Evolutionary conservation across 1,140 invertebrate genomes (phyloP).

Genomic region (Pomacea maculata): DNA sequence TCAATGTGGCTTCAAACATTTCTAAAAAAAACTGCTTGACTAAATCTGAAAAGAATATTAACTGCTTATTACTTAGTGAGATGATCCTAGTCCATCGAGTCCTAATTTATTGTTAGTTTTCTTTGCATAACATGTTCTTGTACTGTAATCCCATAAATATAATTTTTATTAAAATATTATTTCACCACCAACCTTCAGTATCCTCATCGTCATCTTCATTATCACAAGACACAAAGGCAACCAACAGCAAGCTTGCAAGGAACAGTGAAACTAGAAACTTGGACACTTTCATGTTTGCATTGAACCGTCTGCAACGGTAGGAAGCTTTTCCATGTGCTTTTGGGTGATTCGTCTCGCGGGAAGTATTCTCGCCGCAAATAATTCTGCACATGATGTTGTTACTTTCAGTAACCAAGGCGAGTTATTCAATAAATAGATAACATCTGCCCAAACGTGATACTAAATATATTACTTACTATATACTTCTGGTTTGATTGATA

Average conservation of each 20-base stretch:
- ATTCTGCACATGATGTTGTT: neutral
- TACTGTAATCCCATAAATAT: neutral
- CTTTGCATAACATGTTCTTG: neutral
- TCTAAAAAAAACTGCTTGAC: no score
- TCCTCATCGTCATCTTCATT: constrained; percentile 4
- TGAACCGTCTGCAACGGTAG: neutral
- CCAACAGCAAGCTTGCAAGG: neutral
- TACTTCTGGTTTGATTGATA: neutral
- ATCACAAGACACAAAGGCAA: neutral
- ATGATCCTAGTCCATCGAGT: neutral
- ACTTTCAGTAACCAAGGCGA: neutral
- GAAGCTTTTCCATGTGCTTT: neutral
- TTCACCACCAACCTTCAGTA: neutral
- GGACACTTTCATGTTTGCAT: constrained; percentile 7
- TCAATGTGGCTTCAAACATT: no score
- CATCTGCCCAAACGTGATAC: neutral
- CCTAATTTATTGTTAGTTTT: neutral
- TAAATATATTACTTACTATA: neutral
- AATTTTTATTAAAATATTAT: neutral
- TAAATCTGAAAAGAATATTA: no score
- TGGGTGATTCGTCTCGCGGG: neutral
- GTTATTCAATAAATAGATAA: neutral
- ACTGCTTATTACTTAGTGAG: neutral
- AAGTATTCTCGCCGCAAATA: neutral
- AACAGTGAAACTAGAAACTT: neutral